These are phyloP conservation scores for Leptothorax acervorum DNA, from an alignment of 2,888 invertebrate genomes.

Conservation along the genomic window DNA sequence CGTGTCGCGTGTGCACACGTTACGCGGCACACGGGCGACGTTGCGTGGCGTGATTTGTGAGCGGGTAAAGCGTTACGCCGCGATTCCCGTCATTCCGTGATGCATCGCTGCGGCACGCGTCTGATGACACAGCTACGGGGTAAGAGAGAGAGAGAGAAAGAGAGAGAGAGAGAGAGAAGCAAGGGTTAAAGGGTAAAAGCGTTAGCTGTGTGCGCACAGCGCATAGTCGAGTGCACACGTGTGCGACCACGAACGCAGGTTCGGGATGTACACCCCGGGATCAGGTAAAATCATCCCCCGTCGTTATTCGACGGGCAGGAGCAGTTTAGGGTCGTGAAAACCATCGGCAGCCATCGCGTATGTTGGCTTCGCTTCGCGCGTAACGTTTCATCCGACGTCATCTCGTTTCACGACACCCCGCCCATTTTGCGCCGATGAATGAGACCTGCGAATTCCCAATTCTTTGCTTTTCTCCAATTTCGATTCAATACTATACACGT, in stretches of 20 bases:
- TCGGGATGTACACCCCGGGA: background rate
- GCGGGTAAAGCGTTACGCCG: slow-evolving; percentile 75
- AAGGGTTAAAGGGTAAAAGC: slow-evolving; percentile 13
- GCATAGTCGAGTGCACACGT: background rate
- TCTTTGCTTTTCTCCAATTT: slow-evolving; percentile 26
- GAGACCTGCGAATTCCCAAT: slow-evolving; percentile 10
- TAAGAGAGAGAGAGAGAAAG: background rate
- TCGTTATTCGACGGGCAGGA: background rate
- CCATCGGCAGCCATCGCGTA: background rate
- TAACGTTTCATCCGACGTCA: slow-evolving; percentile 7
- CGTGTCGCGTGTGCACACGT: slow-evolving; percentile 24
- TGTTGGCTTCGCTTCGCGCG: background rate
- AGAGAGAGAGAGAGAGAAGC: too few species aligned
- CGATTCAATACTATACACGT: background rate
- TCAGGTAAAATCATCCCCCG: slow-evolving; percentile 26
- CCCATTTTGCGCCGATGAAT: background rate
- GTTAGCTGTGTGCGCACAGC: slow-evolving; percentile 18
- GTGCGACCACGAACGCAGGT: slow-evolving; percentile 23
- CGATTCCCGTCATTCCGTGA: slow-evolving; percentile 82
- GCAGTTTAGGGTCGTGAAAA: slow-evolving; percentile 14
- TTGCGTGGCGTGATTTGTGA: slow-evolving; percentile 80
- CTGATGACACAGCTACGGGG: slow-evolving; percentile 78
- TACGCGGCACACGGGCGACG: slow-evolving; percentile 53
- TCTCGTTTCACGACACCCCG: slow-evolving; percentile 13
- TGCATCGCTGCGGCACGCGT: slow-evolving; percentile 83